Evolutionary conservation across 1,140 invertebrate genomes (phyloP), one percentile per base, ranked within the genome.

Genomic region (Drosophila dunni): DNA sequence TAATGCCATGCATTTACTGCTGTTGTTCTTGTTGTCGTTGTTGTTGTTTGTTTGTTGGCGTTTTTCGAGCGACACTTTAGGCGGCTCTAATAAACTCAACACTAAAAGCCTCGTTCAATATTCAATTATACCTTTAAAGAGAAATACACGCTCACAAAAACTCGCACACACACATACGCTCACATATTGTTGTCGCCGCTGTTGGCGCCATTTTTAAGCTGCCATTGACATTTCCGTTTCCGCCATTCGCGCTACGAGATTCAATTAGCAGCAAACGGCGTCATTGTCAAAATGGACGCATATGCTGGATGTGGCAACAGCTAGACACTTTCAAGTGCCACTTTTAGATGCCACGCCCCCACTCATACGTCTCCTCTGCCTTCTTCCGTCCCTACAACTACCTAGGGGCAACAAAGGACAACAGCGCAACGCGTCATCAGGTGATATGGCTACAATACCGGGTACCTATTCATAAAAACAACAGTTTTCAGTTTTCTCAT

Each of bases 101-200:
- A 79, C 83, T 89, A 88, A 88, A 88, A 88, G 83, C 83, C 84
- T 88, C 80, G 77, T 89, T 88, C 84, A 83, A 88, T 88, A 88
- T 88, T 88, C 84, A 88, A 89, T 88, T 89, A 88, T 70, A 76
- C 62, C 61, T 63, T 61, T 66, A 64, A 76, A 75, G 60, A 6
- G 24, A 29, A 29, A 29, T 53, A 65, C 74, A 44, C 61, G 54
- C 61, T 42, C 66, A 51, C 67, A 44, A 45, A 13, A 53, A 20
- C 17, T 20, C 17, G 17, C 38, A 34, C 36, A 46, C 9, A 50
- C 15, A 48, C 44, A 65, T 50, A 61, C 20, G 50, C 48, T 60
- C 48, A 48, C 24, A 29, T 29, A 29, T 29, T 60, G 63, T 58
- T 58, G 44, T 53, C 50, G 72, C 45, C 74, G 58, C 60, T 64